Conservation (phyloP, 1,140 invertebrate species). For the Lepidurus packardi region DNA sequence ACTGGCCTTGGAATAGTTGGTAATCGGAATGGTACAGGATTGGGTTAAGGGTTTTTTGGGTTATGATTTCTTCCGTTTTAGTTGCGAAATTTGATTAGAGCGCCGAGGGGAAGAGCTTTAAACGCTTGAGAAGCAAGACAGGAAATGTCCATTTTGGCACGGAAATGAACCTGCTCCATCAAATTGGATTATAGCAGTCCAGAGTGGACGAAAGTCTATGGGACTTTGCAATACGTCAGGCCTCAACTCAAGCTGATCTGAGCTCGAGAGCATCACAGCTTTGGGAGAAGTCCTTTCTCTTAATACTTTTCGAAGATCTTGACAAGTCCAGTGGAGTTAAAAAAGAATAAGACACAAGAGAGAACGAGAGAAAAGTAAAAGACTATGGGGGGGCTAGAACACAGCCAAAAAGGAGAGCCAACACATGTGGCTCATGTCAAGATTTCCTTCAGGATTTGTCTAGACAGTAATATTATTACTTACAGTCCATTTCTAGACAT, state of each 20-base stretch:
- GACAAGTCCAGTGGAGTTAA: neutral
- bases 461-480: conserved; percentile 10
- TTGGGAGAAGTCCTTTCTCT: neutral
- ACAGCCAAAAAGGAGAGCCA: neutral
- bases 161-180: neutral
- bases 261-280: neutral
- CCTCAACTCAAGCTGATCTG: neutral
- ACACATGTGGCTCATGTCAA: conserved; percentile 13
- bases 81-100: neutral
- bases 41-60: neutral
- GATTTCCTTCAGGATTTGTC: conserved; percentile 17
- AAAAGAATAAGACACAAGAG: neutral
- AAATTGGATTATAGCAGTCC: neutral
- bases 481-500: neutral
- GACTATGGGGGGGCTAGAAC: neutral
- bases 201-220: neutral
- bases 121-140: neutral
- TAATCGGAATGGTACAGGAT: neutral
- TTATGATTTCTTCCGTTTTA: neutral
- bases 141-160: neutral
- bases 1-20: too few species aligned
- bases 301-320: neutral
- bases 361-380: neutral
- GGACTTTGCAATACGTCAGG: neutral
- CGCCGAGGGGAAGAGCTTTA: neutral